Conservation (phyloP, 1,140 invertebrate species). For the Bombus pascuorum region DNA sequence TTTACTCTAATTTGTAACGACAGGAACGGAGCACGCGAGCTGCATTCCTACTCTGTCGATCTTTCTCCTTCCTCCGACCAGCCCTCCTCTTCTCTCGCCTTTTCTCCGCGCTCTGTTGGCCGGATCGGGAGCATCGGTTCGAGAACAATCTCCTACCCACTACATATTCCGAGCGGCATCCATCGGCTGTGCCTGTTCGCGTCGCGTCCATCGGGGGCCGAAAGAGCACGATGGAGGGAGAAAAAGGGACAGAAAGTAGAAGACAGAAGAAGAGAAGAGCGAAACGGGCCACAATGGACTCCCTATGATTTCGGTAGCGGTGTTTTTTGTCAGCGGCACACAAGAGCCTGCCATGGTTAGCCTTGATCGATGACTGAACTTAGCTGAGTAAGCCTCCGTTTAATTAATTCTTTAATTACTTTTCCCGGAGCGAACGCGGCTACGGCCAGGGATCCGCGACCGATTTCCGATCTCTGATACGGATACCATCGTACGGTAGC, state of each 20-base stretch:
- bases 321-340: conserved; percentile 72
- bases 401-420: conserved; percentile 79
- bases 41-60: conserved; percentile 67
- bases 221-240: not conserved
- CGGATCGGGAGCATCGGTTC: conserved; percentile 46
- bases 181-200: conserved; percentile 6
- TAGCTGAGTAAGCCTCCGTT: conserved; percentile 77
- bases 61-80: conserved; percentile 10
- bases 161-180: conserved; percentile 21
- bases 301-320: conserved; percentile 76
- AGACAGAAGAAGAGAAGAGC: too few relatives aligned
- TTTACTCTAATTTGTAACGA: conserved; percentile 81
- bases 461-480: conserved; percentile 66
- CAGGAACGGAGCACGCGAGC: conserved; percentile 78
- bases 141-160: conserved; percentile 48
- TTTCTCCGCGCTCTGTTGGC: not conserved
- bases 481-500: conserved; percentile 59
- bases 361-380: conserved; percentile 74
- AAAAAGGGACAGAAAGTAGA: not conserved
- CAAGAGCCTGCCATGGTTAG: conserved; percentile 67
- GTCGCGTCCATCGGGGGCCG: conserved; percentile 24
- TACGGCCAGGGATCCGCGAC: not conserved
- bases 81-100: conserved; percentile 11
- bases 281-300: conserved; percentile 60
- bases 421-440: conserved; percentile 49